phyloP scores from a whole-genome alignment of 2,888 invertebrate species.

The Seira ritae region DNA sequence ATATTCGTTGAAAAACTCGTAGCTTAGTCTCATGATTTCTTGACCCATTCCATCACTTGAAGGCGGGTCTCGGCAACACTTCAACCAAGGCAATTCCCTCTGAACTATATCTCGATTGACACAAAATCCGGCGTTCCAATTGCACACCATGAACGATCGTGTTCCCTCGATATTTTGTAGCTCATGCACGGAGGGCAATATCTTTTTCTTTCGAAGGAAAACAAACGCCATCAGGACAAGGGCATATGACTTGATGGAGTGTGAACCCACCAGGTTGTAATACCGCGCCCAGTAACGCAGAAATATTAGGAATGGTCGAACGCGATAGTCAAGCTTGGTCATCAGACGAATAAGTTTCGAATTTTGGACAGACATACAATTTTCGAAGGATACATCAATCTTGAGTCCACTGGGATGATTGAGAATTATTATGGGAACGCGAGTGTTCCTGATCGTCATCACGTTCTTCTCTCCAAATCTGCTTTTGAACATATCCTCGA shows the following conservation, averaged over 20 bases:
- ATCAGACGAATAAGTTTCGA: slow-evolving; percentile 43
- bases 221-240: slow-evolving; percentile 43
- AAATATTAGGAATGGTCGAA: slow-evolving; percentile 34
- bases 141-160: slow-evolving; percentile 29
- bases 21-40: slow-evolving; percentile 32
- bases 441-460: neutral
- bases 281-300: slow-evolving; percentile 52
- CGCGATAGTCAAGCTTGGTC: slow-evolving; percentile 32
- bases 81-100: slow-evolving; percentile 28
- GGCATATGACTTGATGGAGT: slow-evolving; percentile 46
- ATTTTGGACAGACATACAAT: slow-evolving; percentile 49
- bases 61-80: neutral
- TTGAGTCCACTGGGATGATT: slow-evolving; percentile 42
- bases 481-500: neutral
- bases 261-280: slow-evolving; percentile 42
- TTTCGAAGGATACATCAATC: slow-evolving; percentile 46
- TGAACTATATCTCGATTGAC: slow-evolving; percentile 18
- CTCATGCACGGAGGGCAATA: slow-evolving; percentile 45
- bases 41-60: slow-evolving; percentile 23
- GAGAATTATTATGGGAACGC: slow-evolving; percentile 42
- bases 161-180: slow-evolving; percentile 36
- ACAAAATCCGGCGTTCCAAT: slow-evolving; percentile 47
- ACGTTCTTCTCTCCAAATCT: slow-evolving; percentile 23
- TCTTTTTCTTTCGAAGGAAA: slow-evolving; percentile 25
- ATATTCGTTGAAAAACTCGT: slow-evolving; percentile 44